Evolutionary conservation across 2,113 vertebrate genomes (phyloP), one percentile per base, ranked within the genome.

Genomic region (Eurystomus gularis): DNA sequence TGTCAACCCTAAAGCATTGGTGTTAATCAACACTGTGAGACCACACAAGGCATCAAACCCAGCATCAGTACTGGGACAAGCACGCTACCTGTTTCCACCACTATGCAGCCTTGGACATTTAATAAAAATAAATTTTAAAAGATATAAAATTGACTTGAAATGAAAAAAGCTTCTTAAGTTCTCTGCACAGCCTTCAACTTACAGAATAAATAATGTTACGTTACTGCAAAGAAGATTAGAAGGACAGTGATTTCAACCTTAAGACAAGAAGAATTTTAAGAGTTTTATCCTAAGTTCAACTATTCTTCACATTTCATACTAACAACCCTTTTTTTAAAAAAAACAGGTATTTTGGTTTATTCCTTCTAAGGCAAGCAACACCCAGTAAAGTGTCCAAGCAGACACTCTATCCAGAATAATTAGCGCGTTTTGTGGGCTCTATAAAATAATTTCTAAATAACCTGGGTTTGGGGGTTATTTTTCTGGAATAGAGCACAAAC

Each of bases 11-110:
- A 29, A 8, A n/a, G n/a, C n/a, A n/a, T 4, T 48, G 64, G 16
- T 24, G 51, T 29, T 18, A 15, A 58, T 49, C 54, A 54, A 18
- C 44, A 12, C 35, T 24, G 46, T 15, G 62, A 46, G 62, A 76
- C 57, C 35, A 44, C 68, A n/a, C 11, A 13, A 42, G n/a, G 66
- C 80, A 57, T 26, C 23, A 64, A 58, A 88, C 3, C 14, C 64
- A 25, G 46, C 18, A 6, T 7, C 29, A 11, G 39, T 9, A 20
- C 39, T 2, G 13, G 73, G 31, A 54, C 42, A 31, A 20, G 12
- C 1, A 9, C 28, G 68, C 24, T n/a, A 39, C 0, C 0, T 42
- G 17, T 5, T 72, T 40, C 70, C 7, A 49, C 14, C 31, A 52
- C n/a, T n/a, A 3, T 17, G 17, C 48, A 73, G 69, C 9, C 31